phyloP scores from a whole-genome alignment of 2,113 vertebrate genomes.

The Macroglossus sobrinus region DNA sequence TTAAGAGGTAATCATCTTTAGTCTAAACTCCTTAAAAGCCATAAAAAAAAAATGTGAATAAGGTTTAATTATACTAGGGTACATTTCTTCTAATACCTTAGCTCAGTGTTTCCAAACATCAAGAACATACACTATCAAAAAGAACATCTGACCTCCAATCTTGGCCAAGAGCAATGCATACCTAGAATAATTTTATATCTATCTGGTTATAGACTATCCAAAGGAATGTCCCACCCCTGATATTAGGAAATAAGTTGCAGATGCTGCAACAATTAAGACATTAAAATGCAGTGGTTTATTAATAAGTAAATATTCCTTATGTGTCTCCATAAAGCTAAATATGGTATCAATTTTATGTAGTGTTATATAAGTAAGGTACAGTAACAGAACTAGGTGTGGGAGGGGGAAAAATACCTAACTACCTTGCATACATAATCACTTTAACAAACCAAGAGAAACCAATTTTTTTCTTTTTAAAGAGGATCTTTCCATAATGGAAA shows the following conservation, averaged over 20 bases:
- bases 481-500: slow-evolving; percentile 38
- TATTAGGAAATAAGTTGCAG: not conserved
- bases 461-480: not conserved
- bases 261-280: not conserved
- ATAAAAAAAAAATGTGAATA: not conserved
- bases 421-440: not conserved
- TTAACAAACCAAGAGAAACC: not conserved
- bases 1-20: not conserved
- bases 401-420: not conserved
- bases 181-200: not conserved
- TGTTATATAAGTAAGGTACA: not conserved
- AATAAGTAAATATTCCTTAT: not conserved
- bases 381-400: not conserved
- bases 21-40: not conserved
- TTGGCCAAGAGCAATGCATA: not conserved
- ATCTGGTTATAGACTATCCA: not conserved
- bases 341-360: not conserved
- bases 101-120: not conserved
- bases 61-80: slow-evolving; percentile 2
- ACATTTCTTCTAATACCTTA: not conserved
- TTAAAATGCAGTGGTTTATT: not conserved
- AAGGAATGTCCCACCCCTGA: not conserved
- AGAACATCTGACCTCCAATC: not conserved
- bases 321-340: not conserved
- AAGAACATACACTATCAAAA: not conserved